Base-by-base conservation (phyloP, 1,140 invertebrate species). In the Trichonephila clavata region DNA sequence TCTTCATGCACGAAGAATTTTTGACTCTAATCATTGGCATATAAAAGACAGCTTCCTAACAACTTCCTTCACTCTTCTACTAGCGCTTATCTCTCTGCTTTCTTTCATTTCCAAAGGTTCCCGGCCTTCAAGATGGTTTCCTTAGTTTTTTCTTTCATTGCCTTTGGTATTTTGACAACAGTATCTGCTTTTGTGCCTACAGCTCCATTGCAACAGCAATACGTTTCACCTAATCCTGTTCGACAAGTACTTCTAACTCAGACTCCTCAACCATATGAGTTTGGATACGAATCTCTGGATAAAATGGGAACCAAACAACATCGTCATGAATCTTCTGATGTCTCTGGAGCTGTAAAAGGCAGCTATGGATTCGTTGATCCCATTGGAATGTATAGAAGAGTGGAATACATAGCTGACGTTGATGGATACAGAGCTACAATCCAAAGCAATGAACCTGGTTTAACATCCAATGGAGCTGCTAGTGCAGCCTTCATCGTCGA, bases 401-500 rank as follows among this genome's bases (percentile, higher is more conserved):
- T 94, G 1, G 87, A 94, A 13, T 94, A 94, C 60, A 61, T 68
- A 24, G 94, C 94, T 63, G 94, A 94, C 61, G 89, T 92, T 14
- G 83, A 68, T 32, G 94, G 94, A 20, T 94, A 94, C 94, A 83
- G 87, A 39, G 93, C 94, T 63, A 43, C 50, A 18, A 86, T 94
- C 21, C 68, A 86, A 2, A 94, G 50, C 87, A 94, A 94, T 39
- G 94, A 94, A 61, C 94, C 89, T 14, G 94, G 94, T 57, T 57
- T 77, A 8, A 71, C 86, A 13, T 60, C 68, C 21, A 92, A 94
- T 7, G 83, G 80, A 14, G 32, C 94, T 61, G 94, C 94, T 18
- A 91, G 84, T 57, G 94, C 86, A 96, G 97, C 94, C 96, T 97
- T 94, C 97, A 97, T 90, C 7, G 39, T 57, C 3, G 68, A 90